Base-by-base conservation (phyloP, 2,797 vertebrate genomes). In the Vipera ursinii region DNA sequence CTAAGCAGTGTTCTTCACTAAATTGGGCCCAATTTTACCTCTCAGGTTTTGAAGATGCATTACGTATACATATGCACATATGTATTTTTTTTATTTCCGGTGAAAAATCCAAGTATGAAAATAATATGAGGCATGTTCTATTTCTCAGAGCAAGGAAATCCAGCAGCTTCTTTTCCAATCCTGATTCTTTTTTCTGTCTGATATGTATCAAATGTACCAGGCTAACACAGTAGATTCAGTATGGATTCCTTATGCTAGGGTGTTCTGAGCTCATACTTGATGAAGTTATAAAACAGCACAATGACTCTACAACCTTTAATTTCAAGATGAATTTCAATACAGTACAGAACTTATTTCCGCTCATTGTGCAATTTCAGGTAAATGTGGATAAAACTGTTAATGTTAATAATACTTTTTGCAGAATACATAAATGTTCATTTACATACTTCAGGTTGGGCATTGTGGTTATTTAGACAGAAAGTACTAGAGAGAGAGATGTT, bases 81-180 rank as follows among this genome's bases (percentile, higher is more conserved):
- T 88, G 89, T 78, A 61, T 60, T 61, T 90, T 48, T 56, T 94
- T 93, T 96, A 93, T 91, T 95, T 96, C 94, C 57, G 87, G 28
- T 91, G 73, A 95, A 94, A 95, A 94, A 94, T 92, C 63, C 0
- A 94, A 97, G 94, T 57, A 0, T 95, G 96, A 96, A 96, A 96
- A 95, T 92, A 96, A 91, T 94, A 48, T 94, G 93, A 97, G n/a
- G 91, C 95, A 92, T 95, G 93, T 96, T 94, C 91, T 86, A 56
- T 89, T 94, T 94, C 96, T 97, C 96, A 96, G 95, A 97, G 97
- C 95, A 96, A 96, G 96, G 92, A 96, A 95, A 97, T 96, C 95
- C 95, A 97, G 96, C 87, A 96, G 92, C 92, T 97, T 94, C 91
- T 95, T 96, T 96, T 96, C 90, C 0, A 0, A 60, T 92, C 95